phyloP scores from a whole-genome alignment of 2,797 vertebrate genomes.

The Loris lydekkerianus region DNA sequence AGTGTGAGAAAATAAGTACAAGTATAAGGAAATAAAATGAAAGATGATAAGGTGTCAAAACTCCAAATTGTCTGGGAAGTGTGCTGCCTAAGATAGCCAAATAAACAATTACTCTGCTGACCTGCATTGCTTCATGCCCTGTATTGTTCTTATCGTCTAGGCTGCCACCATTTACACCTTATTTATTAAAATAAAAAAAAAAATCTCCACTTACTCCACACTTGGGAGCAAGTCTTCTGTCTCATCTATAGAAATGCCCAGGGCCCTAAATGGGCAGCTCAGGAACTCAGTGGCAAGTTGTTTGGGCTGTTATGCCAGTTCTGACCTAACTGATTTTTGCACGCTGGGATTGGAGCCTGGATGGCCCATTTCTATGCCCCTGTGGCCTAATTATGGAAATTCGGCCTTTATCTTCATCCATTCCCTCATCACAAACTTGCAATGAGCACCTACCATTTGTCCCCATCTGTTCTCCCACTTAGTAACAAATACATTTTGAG shows the following conservation, averaged over 20 bases:
- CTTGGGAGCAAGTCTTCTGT: not conserved
- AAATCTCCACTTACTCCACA: not conserved
- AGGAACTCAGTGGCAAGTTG: not conserved
- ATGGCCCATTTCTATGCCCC: rapidly evolving
- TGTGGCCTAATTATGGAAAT: not conserved
- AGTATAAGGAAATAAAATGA: conserved; percentile 41
- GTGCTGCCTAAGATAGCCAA: conserved; percentile 7
- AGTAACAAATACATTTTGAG: not conserved
- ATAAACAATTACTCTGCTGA: conserved; percentile 35
- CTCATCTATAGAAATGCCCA: not conserved
- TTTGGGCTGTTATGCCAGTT: not conserved
- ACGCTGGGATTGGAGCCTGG: rapidly evolving
- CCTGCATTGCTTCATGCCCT: not conserved
- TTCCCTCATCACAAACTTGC: not conserved
- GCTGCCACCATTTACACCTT: not conserved
- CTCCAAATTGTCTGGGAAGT: conserved; percentile 53
- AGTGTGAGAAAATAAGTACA: conserved; percentile 57
- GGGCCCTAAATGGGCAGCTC: not conserved
- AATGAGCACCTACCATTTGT: not conserved
- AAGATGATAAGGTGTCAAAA: conserved; percentile 51
- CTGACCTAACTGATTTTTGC: not conserved
- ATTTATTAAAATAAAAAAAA: not conserved
- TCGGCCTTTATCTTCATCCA: not conserved
- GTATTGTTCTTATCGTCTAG: not conserved
- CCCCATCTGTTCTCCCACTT: not conserved